Evolutionary conservation across 2,113 vertebrate species (phyloP).

Genomic region (Python bivittatus): DNA sequence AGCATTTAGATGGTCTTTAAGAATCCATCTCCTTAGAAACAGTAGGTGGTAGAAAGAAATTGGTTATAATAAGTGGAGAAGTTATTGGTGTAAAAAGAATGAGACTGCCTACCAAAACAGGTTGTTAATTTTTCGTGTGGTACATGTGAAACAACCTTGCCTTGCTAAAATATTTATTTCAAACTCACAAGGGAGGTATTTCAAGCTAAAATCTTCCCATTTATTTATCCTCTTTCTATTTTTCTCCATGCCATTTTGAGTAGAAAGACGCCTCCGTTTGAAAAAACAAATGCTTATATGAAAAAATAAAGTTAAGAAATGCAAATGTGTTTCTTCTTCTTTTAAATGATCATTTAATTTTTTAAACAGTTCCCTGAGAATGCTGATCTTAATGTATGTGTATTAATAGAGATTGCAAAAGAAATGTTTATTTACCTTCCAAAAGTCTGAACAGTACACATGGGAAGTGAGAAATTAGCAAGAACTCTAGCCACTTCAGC

Average conservation of each 20-base stretch:
- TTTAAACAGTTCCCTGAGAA: slow-evolving; percentile 40
- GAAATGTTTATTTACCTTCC: slow-evolving; percentile 27
- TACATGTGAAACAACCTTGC: slow-evolving; percentile 12
- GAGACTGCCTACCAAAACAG: slow-evolving; percentile 34
- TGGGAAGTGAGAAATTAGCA: background rate
- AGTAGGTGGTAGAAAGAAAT: background rate
- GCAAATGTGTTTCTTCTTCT: background rate
- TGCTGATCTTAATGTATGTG: slow-evolving; percentile 16
- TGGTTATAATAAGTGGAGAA: slow-evolving; percentile 26
- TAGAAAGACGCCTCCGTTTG: slow-evolving; percentile 24
- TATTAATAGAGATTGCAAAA: slow-evolving; percentile 2
- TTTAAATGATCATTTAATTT: slow-evolving; percentile 13
- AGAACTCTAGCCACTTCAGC: slow-evolving; percentile 19
- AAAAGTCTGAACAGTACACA: slow-evolving; percentile 21
- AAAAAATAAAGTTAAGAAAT: slow-evolving; percentile 31
- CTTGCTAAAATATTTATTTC: slow-evolving; percentile 15
- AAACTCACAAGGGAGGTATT: slow-evolving; percentile 30
- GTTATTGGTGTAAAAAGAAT: slow-evolving; percentile 44
- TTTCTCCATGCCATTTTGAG: slow-evolving; percentile 10
- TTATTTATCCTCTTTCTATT: background rate
- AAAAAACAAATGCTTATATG: slow-evolving; percentile 9
- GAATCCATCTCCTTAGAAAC: slow-evolving; percentile 12
- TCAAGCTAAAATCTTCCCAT: slow-evolving; percentile 32
- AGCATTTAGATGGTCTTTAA: slow-evolving; percentile 15
- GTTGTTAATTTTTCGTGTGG: slow-evolving; percentile 45